Conservation (phyloP, 2,888 invertebrate genomes). For the Hypselothyrea guttata region DNA sequence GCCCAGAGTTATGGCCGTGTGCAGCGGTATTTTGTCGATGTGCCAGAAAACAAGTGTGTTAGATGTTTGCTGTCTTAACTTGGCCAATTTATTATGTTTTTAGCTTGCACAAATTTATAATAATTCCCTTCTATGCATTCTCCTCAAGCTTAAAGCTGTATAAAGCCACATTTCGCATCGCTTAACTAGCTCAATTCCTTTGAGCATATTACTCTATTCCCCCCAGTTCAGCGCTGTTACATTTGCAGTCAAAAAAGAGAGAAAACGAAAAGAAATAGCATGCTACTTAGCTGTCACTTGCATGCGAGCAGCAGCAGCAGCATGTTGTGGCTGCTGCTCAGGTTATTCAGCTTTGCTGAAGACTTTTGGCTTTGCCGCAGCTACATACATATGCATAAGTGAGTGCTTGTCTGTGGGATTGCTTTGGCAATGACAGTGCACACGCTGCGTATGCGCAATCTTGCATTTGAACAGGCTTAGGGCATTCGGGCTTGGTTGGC, state of each 20-base stretch:
- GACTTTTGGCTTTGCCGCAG: slow-evolving; percentile 6
- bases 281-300: slow-evolving; percentile 48
- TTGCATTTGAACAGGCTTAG: slow-evolving; percentile 20
- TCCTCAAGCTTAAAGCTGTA: no score
- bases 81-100: not conserved
- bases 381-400: slow-evolving; percentile 49
- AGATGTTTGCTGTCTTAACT: not conserved
- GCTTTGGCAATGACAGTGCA: slow-evolving; percentile 19
- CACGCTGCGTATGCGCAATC: slow-evolving; percentile 55
- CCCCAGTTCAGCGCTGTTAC: slow-evolving; percentile 24
- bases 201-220: slow-evolving; percentile 37
- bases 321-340: slow-evolving; percentile 12
- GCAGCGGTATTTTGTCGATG: slow-evolving; percentile 1
- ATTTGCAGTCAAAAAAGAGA: slow-evolving; percentile 16
- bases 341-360: no score
- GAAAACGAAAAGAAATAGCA: no score
- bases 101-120: not conserved
- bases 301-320: slow-evolving; percentile 22
- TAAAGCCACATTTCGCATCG: not conserved
- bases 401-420: slow-evolving; percentile 29
- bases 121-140: no score
- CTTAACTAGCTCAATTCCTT: slow-evolving; percentile 29
- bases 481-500: slow-evolving; percentile 10
- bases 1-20: slow-evolving; percentile 23
- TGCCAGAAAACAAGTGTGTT: not conserved